phyloP scores from a whole-genome alignment of 2,113 vertebrate genomes.

The Ploceus nigricollis region DNA sequence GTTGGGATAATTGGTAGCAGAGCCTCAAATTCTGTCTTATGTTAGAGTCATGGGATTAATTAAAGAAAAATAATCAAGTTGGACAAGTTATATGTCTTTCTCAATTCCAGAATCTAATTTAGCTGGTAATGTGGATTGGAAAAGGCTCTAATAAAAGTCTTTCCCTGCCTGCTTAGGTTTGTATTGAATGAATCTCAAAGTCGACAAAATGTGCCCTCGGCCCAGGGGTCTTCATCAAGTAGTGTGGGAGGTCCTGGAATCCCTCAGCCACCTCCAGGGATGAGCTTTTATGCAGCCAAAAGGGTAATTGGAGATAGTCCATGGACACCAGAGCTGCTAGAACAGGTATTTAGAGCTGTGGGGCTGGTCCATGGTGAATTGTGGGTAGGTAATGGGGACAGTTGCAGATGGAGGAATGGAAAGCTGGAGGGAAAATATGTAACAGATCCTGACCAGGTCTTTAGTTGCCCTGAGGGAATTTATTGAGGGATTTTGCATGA shows the following conservation, averaged over 20 bases:
- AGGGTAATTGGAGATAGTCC: slow-evolving; percentile 93
- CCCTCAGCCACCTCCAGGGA: slow-evolving; percentile 93
- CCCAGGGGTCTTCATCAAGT: slow-evolving; percentile 79
- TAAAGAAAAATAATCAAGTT: not conserved
- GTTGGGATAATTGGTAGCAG: not conserved
- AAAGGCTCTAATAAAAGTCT: not conserved
- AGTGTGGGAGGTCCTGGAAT: slow-evolving; percentile 77
- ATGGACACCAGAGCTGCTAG: slow-evolving; percentile 93
- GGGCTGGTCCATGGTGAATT: not conserved
- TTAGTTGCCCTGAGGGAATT: not conserved
- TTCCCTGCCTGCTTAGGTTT: slow-evolving; percentile 76
- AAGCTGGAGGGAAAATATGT: accelerated
- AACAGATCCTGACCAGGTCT: not conserved
- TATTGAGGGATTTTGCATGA: not conserved
- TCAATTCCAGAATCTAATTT: not conserved
- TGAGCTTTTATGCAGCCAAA: slow-evolving; percentile 96
- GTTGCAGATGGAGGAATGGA: not conserved
- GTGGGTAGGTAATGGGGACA: accelerated
- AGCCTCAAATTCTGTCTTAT: not conserved
- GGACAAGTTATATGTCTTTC: not conserved
- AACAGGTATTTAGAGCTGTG: slow-evolving; percentile 80
- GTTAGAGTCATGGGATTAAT: not conserved
- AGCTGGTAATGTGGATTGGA: not conserved
- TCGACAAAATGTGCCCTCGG: slow-evolving; percentile 80
- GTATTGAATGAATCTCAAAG: slow-evolving; percentile 92